A percentile compares a stretch with the other conserved stretches of the same genome.
Evolutionary conservation across 2,888 invertebrate genomes (phyloP).

Genomic region (Hanleya hanleyi): DNA sequence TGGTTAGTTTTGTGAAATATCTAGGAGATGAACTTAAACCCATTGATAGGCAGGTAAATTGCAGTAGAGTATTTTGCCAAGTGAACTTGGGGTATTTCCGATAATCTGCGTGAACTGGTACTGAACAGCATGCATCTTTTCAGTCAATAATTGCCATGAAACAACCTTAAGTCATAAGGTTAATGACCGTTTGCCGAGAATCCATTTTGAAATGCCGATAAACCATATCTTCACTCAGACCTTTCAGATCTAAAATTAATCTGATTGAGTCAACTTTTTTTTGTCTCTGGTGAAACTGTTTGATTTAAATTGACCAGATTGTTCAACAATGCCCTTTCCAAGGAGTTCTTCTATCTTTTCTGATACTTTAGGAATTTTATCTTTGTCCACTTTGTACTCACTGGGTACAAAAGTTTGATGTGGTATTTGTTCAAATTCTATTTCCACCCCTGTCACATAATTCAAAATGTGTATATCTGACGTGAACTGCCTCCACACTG

Average conservation of each 20-base stretch:
- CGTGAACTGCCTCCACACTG: not conserved
- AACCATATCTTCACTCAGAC: not conserved
- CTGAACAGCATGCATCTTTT: not conserved
- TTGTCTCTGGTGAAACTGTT: too few species aligned
- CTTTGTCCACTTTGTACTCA: too few species aligned
- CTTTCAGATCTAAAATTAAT: not conserved
- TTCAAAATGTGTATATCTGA: not conserved
- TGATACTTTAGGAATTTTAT: too few species aligned
- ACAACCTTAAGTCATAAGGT: not conserved
- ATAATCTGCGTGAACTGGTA: not conserved
- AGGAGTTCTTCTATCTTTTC: too few species aligned
- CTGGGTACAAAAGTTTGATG: not conserved
- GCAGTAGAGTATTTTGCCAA: not conserved
- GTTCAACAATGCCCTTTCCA: too few species aligned
- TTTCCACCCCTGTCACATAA: not conserved
- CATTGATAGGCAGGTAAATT: not conserved
- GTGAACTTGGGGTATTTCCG: not conserved
- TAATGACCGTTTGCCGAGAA: not conserved
- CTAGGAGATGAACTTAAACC: not conserved
- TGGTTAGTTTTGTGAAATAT: not conserved
- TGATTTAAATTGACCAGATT: too few species aligned
- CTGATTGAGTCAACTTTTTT: not conserved
- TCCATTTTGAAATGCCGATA: not conserved
- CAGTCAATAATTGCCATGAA: not conserved
- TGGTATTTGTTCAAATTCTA: not conserved